phyloP scores from a whole-genome alignment of 2,113 vertebrate species.

The Romanogobio albipinnatus region DNA sequence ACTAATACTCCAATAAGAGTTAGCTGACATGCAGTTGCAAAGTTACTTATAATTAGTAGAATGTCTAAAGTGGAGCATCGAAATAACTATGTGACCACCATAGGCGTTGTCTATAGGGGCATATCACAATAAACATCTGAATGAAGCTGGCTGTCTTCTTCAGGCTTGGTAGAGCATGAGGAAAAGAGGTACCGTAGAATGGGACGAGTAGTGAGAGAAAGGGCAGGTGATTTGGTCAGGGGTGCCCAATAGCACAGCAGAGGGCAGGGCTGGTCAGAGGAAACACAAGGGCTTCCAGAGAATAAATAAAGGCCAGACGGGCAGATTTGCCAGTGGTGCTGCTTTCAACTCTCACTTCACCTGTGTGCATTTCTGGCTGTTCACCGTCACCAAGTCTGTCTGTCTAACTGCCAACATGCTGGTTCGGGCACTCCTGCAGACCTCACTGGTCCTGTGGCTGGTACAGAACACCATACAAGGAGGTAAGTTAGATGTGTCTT shows the following conservation, averaged over 20 bases:
- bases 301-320: constrained; percentile 67
- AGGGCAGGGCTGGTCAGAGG: constrained; percentile 66
- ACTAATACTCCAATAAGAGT: too few relatives aligned
- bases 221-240: constrained; percentile 27
- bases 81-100: too few relatives aligned
- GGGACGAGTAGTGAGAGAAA: background rate
- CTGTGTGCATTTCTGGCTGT: constrained; percentile 30
- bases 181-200: background rate
- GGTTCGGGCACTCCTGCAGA: constrained; percentile 70
- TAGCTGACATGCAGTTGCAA: too few relatives aligned
- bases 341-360: constrained; percentile 35
- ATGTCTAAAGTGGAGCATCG: too few relatives aligned
- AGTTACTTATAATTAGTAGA: too few relatives aligned
- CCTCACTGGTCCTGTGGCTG: constrained; percentile 74
- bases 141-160: background rate
- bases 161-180: constrained; percentile 30
- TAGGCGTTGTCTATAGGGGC: background rate
- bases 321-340: constrained; percentile 39
- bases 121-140: background rate
- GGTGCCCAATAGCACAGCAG: constrained; percentile 48
- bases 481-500: constrained; percentile 62
- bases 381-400: constrained; percentile 21
- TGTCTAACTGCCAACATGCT: constrained; percentile 66
- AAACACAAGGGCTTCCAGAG: constrained; percentile 51
- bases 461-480: constrained; percentile 73